Evolutionary conservation across 2,888 invertebrate genomes (phyloP).

Genomic region (Unio delphinus): DNA sequence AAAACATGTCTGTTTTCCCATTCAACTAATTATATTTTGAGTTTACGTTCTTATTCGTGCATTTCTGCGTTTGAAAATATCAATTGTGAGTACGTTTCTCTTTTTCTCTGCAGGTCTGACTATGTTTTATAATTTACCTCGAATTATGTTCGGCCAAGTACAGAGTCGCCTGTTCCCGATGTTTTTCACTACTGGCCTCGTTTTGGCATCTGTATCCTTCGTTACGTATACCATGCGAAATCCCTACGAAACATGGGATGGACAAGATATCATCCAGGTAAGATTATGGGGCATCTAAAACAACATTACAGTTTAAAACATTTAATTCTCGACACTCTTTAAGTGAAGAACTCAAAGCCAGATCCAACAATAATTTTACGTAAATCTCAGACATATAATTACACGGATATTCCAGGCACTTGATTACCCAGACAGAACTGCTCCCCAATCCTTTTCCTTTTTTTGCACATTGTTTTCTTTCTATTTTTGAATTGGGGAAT

Average conservation of each 20-base stretch:
- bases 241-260: constrained; percentile 32
- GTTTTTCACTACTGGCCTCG: constrained; percentile 50
- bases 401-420: too few relatives aligned
- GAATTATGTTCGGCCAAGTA: constrained; percentile 89
- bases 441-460: too few relatives aligned
- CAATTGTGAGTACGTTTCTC: not conserved
- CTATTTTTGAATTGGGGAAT: too few relatives aligned
- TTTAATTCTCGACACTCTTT: too few relatives aligned
- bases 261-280: constrained; percentile 38
- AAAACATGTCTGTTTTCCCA: too few relatives aligned
- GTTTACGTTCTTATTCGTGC: not conserved
- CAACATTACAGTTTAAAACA: too few relatives aligned
- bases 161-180: constrained; percentile 87
- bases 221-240: constrained; percentile 42
- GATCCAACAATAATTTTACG: too few relatives aligned
- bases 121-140: constrained; percentile 87
- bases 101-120: constrained; percentile 80
- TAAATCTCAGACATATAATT: too few relatives aligned
- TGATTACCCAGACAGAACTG: too few relatives aligned
- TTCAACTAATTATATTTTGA: not conserved
- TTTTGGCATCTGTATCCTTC: constrained; percentile 45
- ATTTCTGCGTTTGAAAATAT: not conserved
- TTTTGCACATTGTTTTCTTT: too few relatives aligned
- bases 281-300: not conserved
- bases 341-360: too few relatives aligned